A percentile compares a stretch with the other conserved stretches of the same genome.
Evolutionary conservation across 2,888 invertebrate species (phyloP).

Genomic region (Amorpha juglandis): DNA sequence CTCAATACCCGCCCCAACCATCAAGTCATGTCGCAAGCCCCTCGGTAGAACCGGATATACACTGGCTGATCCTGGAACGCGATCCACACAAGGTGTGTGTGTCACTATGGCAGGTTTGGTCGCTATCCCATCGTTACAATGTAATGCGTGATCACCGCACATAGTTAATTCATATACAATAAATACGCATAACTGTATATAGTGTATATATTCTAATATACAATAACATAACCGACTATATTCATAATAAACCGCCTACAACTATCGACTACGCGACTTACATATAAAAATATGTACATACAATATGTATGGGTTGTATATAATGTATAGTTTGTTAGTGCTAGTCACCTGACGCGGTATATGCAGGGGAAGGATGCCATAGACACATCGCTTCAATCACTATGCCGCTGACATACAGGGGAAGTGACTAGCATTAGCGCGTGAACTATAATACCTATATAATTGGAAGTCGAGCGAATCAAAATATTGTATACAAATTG

Average conservation of each 20-base stretch:
- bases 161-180: background rate
- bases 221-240: background rate
- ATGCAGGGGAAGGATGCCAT: too few relatives aligned
- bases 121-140: background rate
- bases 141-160: background rate
- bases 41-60: too few relatives aligned
- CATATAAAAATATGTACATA: slow-evolving; percentile 31
- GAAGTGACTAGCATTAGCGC: too few relatives aligned
- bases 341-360: too few relatives aligned
- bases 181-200: slow-evolving; percentile 4
- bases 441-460: too few relatives aligned
- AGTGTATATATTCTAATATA: slow-evolving; percentile 9
- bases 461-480: slow-evolving; percentile 5
- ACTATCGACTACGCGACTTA: slow-evolving; percentile 16
- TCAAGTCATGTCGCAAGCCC: too few relatives aligned
- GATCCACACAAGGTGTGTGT: too few relatives aligned
- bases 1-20: too few relatives aligned
- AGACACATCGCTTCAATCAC: too few relatives aligned
- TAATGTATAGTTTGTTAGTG: background rate
- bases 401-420: too few relatives aligned
- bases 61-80: too few relatives aligned
- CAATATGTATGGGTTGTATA: slow-evolving; percentile 6
- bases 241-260: slow-evolving; percentile 21
- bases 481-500: background rate
- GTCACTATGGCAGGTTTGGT: too few relatives aligned